Base-by-base conservation (phyloP, 2,797 vertebrate genomes). In the Pipistrellus kuhlii region DNA sequence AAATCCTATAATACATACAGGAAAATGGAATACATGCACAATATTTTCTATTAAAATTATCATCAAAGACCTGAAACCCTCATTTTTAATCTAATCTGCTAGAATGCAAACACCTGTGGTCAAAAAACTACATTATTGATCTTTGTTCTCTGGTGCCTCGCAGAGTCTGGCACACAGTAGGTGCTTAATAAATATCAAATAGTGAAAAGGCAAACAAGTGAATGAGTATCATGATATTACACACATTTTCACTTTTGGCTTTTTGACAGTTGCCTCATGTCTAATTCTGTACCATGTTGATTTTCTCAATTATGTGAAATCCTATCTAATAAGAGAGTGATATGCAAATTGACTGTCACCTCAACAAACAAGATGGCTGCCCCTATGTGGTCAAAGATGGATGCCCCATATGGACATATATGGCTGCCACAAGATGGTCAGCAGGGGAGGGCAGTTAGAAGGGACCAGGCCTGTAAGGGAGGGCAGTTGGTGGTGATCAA, bases 221-320 rank as follows among this genome's bases (percentile, higher is more conserved):
- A 91, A 38, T 64, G 10, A 53, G 48, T 85, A 55, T 76, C 5
- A 9, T 55, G 7, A 85, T 5, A 15, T 92, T 68, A 25, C 13
- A 46, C 2, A 4, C 13, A 7, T 57, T 66, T 73, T 87, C 30
- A 64, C 57, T 84, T 93, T 69, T 71, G 46, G 21, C 30, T 59
- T 89, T 83, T 87, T 84, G 32, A 66, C 32, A 35, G 46, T n/a
- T 46, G 13, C 11, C 27, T 46, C 41, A 51, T 64, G 35, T 66
- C 10, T 3, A 68, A 7, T 76, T 95, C 55, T 90, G 35, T 6
- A 59, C 44, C 17, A 41, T 3, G 0, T 5, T 94, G 38, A 46
- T 82, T 93, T 93, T 73, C 53, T 91, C 55, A 94, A 57, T 35
- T 69, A 78, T 11, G 27, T 66, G 32, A 57, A 85, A 91, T 55